phyloP scores from a whole-genome alignment of 2,113 vertebrate genomes.

The Athene cunicularia region DNA sequence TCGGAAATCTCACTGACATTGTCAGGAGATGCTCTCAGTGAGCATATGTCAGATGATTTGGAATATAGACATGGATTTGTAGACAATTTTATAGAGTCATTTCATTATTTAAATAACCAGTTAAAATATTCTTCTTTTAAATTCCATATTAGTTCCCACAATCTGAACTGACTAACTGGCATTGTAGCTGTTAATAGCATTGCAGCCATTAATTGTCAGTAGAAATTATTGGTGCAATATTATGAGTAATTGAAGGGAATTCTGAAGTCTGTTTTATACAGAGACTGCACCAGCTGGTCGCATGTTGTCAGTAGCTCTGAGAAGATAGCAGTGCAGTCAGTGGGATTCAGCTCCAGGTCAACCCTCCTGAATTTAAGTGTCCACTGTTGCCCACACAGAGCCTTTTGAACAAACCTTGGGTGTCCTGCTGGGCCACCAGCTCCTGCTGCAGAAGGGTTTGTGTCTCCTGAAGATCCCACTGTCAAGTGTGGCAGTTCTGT shows the following conservation, averaged over 20 bases:
- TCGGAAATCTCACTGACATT: neutral
- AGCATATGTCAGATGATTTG: neutral
- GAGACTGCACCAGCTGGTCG: neutral
- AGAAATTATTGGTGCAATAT: neutral
- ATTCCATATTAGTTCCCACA: neutral
- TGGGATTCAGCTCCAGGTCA: neutral
- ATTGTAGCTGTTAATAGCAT: neutral
- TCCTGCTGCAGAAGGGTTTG: neutral
- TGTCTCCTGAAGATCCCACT: neutral
- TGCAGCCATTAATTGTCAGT: neutral
- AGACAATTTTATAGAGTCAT: neutral
- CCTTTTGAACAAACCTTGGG: neutral
- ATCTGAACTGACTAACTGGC: neutral
- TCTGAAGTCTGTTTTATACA: neutral
- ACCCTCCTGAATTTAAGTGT: neutral
- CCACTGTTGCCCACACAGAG: neutral
- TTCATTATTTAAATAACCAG: neutral
- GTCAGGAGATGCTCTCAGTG: neutral
- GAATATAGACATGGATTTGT: neutral
- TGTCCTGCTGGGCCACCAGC: neutral
- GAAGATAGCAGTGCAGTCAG: neutral
- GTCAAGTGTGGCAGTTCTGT: rapidly evolving
- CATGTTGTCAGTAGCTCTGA: neutral
- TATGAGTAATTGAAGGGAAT: constrained; percentile 1
- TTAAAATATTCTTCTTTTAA: neutral